Evolutionary conservation across 2,113 vertebrate species (phyloP).

Genomic region (Phocoena phocoena): DNA sequence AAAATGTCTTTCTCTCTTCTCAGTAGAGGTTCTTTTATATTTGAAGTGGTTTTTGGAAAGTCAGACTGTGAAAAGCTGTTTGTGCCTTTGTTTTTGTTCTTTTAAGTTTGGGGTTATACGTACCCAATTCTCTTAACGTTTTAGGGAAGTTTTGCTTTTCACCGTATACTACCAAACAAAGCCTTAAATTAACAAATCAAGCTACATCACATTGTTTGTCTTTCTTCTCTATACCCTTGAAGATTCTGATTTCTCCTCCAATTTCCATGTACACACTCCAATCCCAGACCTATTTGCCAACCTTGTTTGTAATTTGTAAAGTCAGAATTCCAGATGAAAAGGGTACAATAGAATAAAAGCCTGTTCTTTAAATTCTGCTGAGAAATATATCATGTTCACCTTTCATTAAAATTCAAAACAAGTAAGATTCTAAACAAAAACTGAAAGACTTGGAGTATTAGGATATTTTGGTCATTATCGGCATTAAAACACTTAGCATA

Average conservation of each 20-base stretch:
- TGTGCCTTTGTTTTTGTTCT: background rate
- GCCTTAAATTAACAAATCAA: background rate
- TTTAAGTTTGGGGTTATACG: background rate
- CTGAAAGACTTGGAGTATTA: background rate
- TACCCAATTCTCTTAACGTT: background rate
- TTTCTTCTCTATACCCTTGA: background rate
- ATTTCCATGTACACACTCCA: background rate
- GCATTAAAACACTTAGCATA: background rate
- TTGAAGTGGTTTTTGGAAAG: background rate
- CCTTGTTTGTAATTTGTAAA: background rate
- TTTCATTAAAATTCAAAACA: constrained; percentile 5
- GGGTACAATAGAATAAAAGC: background rate
- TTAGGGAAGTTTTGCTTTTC: background rate
- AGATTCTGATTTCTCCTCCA: background rate
- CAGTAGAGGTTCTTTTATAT: background rate
- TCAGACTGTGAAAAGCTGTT: background rate
- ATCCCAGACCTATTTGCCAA: background rate
- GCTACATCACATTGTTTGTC: background rate
- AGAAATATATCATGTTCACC: background rate
- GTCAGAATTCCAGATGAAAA: background rate
- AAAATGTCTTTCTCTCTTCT: background rate
- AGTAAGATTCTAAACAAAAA: background rate
- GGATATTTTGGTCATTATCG: background rate
- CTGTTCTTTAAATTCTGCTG: background rate
- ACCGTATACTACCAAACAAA: background rate